Base-by-base conservation (phyloP, 37 sponge, comb jelly and placozoan species). In the Oscarella lobularis region DNA sequence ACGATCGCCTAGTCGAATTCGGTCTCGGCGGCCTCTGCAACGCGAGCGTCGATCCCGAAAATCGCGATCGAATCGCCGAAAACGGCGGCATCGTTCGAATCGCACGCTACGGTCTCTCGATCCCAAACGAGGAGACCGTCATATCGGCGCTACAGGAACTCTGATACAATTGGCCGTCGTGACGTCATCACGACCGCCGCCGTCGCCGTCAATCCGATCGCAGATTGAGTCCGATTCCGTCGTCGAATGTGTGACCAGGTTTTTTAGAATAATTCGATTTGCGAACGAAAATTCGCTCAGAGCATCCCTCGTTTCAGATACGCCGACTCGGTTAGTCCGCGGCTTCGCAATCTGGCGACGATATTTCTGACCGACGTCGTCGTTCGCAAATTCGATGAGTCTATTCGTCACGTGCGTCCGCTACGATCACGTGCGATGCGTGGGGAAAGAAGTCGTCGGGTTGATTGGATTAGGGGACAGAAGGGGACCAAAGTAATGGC, bases 1-100 rank as follows among this genome's bases (percentile, higher is more conserved):
- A 91, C 39, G 89, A 88, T 3, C 75, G 77, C 33, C 81, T 85
- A 81, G 79, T 91, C 33, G 83, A 91, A 40, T 91, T 88, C 87
- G 88, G 86, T 4, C 81, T 88, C 66, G 88, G 88, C 31, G 92
- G 92, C 0, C 32, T 91, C 38, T 91, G 92, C 72, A 91, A 91
- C 81, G 81, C 81, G 38, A 87, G 92, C 37, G 66, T 88, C 74
- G 85, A 78, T 84, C 33, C 30, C 6, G 30, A 76, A 32, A 88
- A 88, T 48, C 82, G 73, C 39, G 75, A 81, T 5, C 82, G 79
- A 41, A 14, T 91, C 3, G 31, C 85, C 27, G 74, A 81, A 31
- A 91, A 84, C 83, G 89, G 87, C 76, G 78, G 88, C 1, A 39
- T 91, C 1, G 72, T 77, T 5, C 69, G 82, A 27, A 71, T 78